Evolutionary conservation across 2,113 vertebrate species (phyloP), one percentile per base, ranked within the genome.

Genomic region (Coptodon bakossiorum): DNA sequence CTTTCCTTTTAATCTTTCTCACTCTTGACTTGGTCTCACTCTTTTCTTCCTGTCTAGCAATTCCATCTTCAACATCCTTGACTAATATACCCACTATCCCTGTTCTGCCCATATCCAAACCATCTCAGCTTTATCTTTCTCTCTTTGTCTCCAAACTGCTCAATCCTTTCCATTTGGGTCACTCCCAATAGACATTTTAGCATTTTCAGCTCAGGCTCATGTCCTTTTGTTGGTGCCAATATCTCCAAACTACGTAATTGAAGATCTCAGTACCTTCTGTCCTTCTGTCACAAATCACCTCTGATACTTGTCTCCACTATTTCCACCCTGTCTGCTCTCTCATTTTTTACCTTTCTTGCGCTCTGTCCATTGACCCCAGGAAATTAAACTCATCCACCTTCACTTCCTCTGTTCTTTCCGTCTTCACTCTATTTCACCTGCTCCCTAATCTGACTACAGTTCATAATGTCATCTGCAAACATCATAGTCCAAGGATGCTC

Each of bases 61-160:
- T 22, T 73, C 66, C 5, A 71, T 6, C 38, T 73, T 73, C 38
- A 2, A 27, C 22, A 45, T 27, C 13, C 40, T 27, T 73, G 40
- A 10, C 68, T 45, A 73, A 45, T 5, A 16, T 11, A 73, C 13
- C 38, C 22, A 17, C 2, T 3, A 45, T 73, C 5, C 13, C 5
- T 2, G 13, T 45, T 73, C 68, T 73, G 22, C n/a, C 22, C 13
- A 27, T 45, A 45, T 73, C 66, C 38, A 45, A 24, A 73, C 22
- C 38, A 24, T 73, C 22, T 27, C 38, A 45, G 22, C 13, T 31
- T 43, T 6, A 9, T 0, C 68, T 45, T 43, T 45, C 68, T 17
- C 40, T 45, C 66, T 27, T 43, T 71, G 66, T 71, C 66, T 71
- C 7, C 63, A 43, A 71, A 43, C 6, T 38, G n/a, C 36, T 71